phyloP scores from a whole-genome alignment of 2,797 vertebrate species.

The Salarias fasciatus region DNA sequence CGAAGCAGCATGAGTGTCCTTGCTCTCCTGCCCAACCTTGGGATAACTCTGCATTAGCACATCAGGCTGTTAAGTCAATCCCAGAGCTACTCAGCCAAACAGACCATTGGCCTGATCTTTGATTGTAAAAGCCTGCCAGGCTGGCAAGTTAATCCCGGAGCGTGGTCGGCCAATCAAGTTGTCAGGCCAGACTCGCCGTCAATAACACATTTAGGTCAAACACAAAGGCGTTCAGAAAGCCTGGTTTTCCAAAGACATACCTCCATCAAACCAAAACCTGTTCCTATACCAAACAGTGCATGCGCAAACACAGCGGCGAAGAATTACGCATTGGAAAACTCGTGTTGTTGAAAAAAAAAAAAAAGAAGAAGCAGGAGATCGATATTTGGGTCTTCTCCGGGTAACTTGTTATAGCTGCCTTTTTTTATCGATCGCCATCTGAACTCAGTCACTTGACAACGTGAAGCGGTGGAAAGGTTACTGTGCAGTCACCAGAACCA shows the following conservation, averaged over 20 bases:
- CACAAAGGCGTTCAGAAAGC: constrained; percentile 39
- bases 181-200: constrained; percentile 62
- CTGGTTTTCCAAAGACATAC: constrained; percentile 23
- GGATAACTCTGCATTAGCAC: constrained; percentile 76
- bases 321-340: too few relatives aligned
- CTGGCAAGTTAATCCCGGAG: constrained; percentile 74
- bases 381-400: constrained; percentile 38
- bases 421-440: constrained; percentile 66
- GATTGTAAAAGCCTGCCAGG: constrained; percentile 74
- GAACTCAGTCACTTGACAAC: constrained; percentile 65
- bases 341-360: not conserved
- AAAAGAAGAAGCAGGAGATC: constrained; percentile 37
- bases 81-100: constrained; percentile 75
- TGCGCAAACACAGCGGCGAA: not conserved
- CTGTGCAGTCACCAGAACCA: constrained; percentile 78
- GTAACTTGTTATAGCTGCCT: constrained; percentile 57
- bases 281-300: constrained; percentile 6
- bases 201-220: constrained; percentile 75
- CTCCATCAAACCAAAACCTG: constrained; percentile 16
- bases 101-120: constrained; percentile 73
- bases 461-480: constrained; percentile 69
- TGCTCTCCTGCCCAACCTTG: constrained; percentile 73
- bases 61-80: constrained; percentile 78
- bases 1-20: constrained; percentile 57
- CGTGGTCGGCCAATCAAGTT: constrained; percentile 73